Conservation (phyloP, 2,113 vertebrate genomes). For the Myotis lucifugus region DNA sequence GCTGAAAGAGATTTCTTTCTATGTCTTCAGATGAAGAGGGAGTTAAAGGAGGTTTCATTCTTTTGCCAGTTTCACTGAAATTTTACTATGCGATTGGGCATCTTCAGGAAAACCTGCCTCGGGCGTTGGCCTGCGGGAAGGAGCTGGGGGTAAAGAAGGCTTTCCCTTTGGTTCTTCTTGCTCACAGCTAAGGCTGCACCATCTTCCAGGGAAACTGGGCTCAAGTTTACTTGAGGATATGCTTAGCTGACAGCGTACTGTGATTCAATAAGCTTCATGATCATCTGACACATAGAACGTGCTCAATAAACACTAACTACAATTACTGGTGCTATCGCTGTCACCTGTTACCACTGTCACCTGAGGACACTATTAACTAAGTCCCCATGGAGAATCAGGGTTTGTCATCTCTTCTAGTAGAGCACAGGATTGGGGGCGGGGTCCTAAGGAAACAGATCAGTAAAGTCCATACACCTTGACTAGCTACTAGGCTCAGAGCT, state of each 20-base stretch:
- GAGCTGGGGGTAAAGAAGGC: background rate
- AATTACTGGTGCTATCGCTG: background rate
- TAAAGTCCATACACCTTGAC: background rate
- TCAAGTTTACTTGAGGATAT: background rate
- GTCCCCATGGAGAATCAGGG: background rate
- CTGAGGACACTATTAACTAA: background rate
- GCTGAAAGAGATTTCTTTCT: background rate
- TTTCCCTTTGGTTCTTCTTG: background rate
- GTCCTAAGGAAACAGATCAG: background rate
- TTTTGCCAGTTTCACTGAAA: background rate
- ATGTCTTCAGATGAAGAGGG: background rate
- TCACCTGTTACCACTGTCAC: background rate
- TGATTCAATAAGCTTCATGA: fast-evolving
- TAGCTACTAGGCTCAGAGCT: background rate
- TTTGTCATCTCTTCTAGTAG: background rate
- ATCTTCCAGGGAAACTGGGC: background rate
- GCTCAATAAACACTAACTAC: background rate
- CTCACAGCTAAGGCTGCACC: background rate
- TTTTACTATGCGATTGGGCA: background rate
- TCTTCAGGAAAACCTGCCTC: background rate
- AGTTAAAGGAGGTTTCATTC: background rate
- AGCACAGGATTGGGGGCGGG: background rate
- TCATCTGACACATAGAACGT: fast-evolving
- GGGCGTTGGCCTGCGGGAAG: background rate
- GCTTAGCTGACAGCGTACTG: fast-evolving